Base-by-base conservation (phyloP, 2,113 vertebrate species). In the Fulica atra region DNA sequence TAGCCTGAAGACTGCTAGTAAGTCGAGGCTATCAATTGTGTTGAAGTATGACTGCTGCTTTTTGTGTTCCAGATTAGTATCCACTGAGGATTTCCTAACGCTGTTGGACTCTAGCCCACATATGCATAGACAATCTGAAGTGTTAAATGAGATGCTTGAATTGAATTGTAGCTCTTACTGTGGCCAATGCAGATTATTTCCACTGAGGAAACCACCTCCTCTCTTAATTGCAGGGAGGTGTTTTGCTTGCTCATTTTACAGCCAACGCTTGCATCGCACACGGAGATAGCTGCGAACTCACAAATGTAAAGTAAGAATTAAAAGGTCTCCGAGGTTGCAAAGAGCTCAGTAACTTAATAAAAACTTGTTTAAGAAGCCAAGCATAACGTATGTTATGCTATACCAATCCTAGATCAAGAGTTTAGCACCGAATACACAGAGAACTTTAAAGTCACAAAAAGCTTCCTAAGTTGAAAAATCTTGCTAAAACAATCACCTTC, bases 71-170 rank as follows among this genome's bases (percentile, higher is more conserved):
- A 96, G 96, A 91, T 97, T 91, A 79, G 86, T 97, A 96, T 96
- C 88, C 95, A 91, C 48, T 23, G 74, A 97, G 95, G 94, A 97
- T 96, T 97, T 98, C 97, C 92, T 97, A 96, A 96, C n/a, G 53
- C 57, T 90, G 31, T 44, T 97, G 96, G 96, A 97, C 73, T 56
- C 38, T 10, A 91, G 97, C 93, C 96, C 88, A 93, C 36, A 79
- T 90, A 93, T 18, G 86, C 85, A 94, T 95, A 96, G 95, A 95
- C 50, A 89, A 86, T 78, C 60, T 86, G 85, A 97, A 92, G 93
- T 95, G 94, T 93, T 92, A 93, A 96, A 66, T 63, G 71, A 92
- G 88, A 95, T 24, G 42, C 84, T 71, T 76, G 81, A 73, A 73
- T 25, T 82, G 78, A 93, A 95, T 73, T 73, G 77, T 60, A 95